Evolutionary conservation across 2,113 vertebrate genomes (phyloP), one percentile per base, ranked within the genome.

Genomic region (Malurus elegans): DNA sequence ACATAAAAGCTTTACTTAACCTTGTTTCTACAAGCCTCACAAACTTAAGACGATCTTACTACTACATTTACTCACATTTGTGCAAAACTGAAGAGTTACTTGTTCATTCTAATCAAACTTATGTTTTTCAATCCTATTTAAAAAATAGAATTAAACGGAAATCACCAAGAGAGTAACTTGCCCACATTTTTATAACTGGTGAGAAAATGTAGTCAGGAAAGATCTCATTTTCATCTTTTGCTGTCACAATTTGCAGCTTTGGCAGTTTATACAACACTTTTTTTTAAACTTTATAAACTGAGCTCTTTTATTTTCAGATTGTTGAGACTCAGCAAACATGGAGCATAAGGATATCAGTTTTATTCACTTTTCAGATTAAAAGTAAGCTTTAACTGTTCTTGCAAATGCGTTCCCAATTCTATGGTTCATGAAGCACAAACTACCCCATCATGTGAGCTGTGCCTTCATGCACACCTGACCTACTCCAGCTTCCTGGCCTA

Each of bases 401-500:
- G 60, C 88, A 96, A 94, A 88, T 56, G 82, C 38, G 20, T 74
- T 78, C 40, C 20, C 75, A 80, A 13, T 71, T 65, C 92, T 32
- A 61, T 12, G 76, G 72, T 80, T 93, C 23, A 40, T 9, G 29
- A 95, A 95, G 48, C 85, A 95, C 75, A 86, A 88, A 66, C 44
- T 31, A 25, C 69, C 75, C 75, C 64, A 42, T 64, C 57, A 32
- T 64, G 51, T 23, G 70, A 96, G 79, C 90, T 88, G 64, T 3
- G 4, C 92, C 88, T 90, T 73, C 75, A 12, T 48, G 48, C 64
- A 71, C 82, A 94, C 88, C 93, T 95, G 92, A 96, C 92, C 88
- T 90, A 71, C 82, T 93, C 66, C 51, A 36, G 85, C 71, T 90
- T 95, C 92, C 94, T 92, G 90, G 88, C 79, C 79, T 95, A 80